Conservation (phyloP, 1,140 invertebrate species). For the Camponotus pennsylvanicus region DNA sequence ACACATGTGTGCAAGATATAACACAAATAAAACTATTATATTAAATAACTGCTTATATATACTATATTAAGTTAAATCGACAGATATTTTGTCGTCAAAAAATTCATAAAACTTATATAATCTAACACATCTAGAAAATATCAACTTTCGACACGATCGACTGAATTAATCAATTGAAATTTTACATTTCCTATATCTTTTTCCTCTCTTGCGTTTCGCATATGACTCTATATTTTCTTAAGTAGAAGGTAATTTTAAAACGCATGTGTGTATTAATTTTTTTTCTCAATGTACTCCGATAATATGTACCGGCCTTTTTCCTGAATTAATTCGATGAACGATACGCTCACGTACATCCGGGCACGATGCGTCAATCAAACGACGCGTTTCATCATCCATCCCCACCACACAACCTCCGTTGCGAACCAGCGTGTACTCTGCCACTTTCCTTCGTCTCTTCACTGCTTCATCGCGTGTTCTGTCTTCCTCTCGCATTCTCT, state of each 20-base stretch:
- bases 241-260: background rate
- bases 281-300: background rate
- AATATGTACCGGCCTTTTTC: background rate
- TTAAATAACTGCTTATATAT: background rate
- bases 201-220: no score
- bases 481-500: background rate
- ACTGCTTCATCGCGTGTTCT: background rate
- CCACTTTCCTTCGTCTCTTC: constrained; percentile 36
- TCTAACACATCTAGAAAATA: background rate
- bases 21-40: background rate
- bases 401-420: constrained; percentile 17
- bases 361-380: constrained; percentile 57
- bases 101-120: no score
- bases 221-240: background rate
- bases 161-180: constrained; percentile 4
- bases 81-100: background rate
- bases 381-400: constrained; percentile 70
- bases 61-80: background rate
- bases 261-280: background rate
- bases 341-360: constrained; percentile 25
- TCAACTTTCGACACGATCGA: background rate
- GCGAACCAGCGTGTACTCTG: background rate
- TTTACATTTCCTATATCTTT: background rate
- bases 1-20: background rate
- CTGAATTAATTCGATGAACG: constrained; percentile 8